Evolutionary conservation across 2,888 invertebrate species (phyloP).

Genomic region (Drosophila nigricruria): DNA sequence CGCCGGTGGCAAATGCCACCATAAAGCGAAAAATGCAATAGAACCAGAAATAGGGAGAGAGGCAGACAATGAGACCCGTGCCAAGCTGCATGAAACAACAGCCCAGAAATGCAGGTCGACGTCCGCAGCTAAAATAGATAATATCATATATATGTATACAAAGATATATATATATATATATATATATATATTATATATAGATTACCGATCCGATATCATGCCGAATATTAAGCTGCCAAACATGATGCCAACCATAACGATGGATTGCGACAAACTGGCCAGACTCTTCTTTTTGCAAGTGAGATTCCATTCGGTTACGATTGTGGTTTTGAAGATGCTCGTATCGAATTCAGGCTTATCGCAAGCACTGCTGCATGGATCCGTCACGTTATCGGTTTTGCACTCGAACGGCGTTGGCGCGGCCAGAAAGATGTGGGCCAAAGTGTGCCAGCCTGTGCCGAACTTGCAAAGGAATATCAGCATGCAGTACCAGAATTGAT

Average conservation of each 20-base stretch:
- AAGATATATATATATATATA: not conserved
- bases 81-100: conserved; percentile 91
- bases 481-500: conserved; percentile 90
- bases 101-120: conserved; percentile 90
- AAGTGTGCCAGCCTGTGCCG: conserved; percentile 92
- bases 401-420: conserved; percentile 88
- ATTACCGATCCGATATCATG: conserved; percentile 91
- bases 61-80: conserved; percentile 90
- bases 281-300: conserved; percentile 87
- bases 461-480: conserved; percentile 91
- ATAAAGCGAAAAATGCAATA: conserved; percentile 90
- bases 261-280: conserved; percentile 90
- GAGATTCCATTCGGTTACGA: conserved; percentile 91
- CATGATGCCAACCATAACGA: conserved; percentile 92
- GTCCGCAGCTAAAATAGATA: conserved; percentile 88
- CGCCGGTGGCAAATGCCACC: conserved; percentile 91
- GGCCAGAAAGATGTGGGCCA: conserved; percentile 91
- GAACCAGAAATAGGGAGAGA: conserved; percentile 88
- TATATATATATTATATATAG: not conserved
- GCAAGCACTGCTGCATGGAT: conserved; percentile 87
- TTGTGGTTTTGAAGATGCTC: conserved; percentile 89
- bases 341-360: conserved; percentile 87
- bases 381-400: conserved; percentile 77
- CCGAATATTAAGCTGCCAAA: conserved; percentile 91
- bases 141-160: no score